phyloP scores from a whole-genome alignment of 2,797 vertebrate genomes.

The Heterohyrax brucei region DNA sequence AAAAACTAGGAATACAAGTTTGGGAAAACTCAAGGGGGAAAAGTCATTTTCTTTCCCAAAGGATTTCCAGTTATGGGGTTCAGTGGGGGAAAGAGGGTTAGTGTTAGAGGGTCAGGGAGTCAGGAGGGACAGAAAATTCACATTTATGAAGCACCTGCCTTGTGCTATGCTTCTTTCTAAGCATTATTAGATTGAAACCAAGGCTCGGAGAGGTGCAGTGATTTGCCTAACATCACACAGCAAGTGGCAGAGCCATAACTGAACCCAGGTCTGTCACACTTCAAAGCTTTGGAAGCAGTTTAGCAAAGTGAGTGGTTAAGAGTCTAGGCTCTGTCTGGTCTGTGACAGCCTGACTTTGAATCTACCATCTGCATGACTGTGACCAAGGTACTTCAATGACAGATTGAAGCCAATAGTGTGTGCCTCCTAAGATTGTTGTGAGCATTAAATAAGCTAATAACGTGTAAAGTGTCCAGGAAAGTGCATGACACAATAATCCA shows the following conservation, averaged over 20 bases:
- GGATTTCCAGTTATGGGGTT: slow-evolving; percentile 72
- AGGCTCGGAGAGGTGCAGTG: slow-evolving; percentile 26
- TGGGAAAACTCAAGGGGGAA: slow-evolving; percentile 69
- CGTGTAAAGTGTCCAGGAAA: neutral
- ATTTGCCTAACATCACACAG: neutral
- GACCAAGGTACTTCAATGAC: slow-evolving; percentile 21
- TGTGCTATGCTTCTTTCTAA: slow-evolving; percentile 11
- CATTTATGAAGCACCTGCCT: neutral
- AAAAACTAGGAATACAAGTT: neutral
- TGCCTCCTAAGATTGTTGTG: neutral
- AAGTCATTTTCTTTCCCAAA: slow-evolving; percentile 75
- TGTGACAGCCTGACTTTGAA: neutral
- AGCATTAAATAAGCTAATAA: slow-evolving; percentile 14
- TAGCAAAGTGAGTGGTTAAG: neutral
- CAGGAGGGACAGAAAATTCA: slow-evolving; percentile 19
- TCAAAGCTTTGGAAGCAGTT: slow-evolving; percentile 21
- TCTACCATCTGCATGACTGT: neutral
- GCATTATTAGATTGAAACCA: neutral
- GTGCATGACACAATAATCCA: neutral
- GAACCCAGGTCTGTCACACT: neutral
- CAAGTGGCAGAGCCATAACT: neutral
- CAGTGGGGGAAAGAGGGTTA: neutral
- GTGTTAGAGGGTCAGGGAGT: slow-evolving; percentile 59
- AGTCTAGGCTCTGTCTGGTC: neutral
- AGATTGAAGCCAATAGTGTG: slow-evolving; percentile 11